phyloP scores from a whole-genome alignment of 2,113 vertebrate genomes.

The Xenopus borealis region DNA sequence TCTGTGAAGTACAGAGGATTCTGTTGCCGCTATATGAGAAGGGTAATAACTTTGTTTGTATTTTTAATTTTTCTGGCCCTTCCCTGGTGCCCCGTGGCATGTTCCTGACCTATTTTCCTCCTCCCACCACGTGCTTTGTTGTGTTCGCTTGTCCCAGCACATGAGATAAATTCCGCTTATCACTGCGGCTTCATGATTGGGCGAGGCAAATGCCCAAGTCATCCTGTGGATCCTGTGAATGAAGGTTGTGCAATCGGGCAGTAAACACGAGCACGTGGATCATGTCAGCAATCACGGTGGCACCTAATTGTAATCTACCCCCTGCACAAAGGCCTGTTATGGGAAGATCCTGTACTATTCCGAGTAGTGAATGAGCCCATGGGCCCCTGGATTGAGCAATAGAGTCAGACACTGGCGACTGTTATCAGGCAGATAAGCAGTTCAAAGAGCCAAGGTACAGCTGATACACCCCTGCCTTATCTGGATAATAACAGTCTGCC shows the following conservation, averaged over 20 bases:
- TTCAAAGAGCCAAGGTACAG: conserved; percentile 12
- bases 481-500: neutral
- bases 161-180: neutral
- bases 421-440: conserved; percentile 13
- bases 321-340: conserved; percentile 14
- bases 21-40: too few relatives aligned
- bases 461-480: conserved; percentile 1
- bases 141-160: too few relatives aligned
- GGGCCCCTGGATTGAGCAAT: conserved; percentile 17
- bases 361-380: neutral
- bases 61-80: too few relatives aligned
- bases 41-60: too few relatives aligned
- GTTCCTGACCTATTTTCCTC: too few relatives aligned
- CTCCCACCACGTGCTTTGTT: too few relatives aligned
- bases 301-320: conserved; percentile 7
- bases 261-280: conserved; percentile 7
- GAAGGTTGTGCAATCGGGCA: neutral
- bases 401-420: neutral
- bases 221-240: neutral
- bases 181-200: neutral
- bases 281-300: neutral
- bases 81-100: too few relatives aligned
- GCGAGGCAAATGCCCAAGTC: neutral
- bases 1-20: too few relatives aligned
- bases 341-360: conserved; percentile 1